phyloP scores from a whole-genome alignment of 37 sponge, comb jelly and placozoan genomes.

The Halisarca cf. caerulea region DNA sequence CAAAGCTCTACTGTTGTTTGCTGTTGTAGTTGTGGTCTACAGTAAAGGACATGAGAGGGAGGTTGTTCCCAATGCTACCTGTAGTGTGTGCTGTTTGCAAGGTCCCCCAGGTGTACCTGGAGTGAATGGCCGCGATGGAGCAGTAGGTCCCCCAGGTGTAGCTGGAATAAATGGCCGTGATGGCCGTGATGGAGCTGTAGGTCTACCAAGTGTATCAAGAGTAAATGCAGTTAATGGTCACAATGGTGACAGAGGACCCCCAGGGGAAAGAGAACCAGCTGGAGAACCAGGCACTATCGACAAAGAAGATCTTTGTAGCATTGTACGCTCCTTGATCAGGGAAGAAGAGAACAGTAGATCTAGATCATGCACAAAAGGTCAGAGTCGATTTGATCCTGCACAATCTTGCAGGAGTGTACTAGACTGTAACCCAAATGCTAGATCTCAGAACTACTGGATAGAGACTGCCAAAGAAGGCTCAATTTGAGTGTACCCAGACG shows the following conservation, averaged over 20 bases:
- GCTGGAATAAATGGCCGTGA: background rate
- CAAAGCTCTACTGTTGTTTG: no score
- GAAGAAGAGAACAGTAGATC: background rate
- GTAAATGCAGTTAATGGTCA: background rate
- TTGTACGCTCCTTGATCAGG: background rate
- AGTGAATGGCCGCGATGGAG: background rate
- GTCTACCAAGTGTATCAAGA: background rate
- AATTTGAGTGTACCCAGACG: no score
- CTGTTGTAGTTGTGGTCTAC: no score
- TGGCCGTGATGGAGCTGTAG: background rate
- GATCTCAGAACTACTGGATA: constrained; percentile 11
- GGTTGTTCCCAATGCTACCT: no score
- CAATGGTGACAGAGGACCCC: background rate
- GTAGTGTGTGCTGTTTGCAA: no score
- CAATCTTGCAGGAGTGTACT: background rate
- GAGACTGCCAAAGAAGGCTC: background rate
- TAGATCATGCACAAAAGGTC: background rate
- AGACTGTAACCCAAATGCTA: background rate
- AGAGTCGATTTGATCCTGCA: background rate
- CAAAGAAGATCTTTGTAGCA: background rate
- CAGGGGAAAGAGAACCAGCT: background rate
- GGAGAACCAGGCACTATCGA: background rate
- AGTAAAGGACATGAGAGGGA: no score
- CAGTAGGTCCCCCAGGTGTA: background rate
- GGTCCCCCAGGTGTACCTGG: background rate